phyloP scores from a whole-genome alignment of 1,140 invertebrate species.

The Chironomus tepperi region DNA sequence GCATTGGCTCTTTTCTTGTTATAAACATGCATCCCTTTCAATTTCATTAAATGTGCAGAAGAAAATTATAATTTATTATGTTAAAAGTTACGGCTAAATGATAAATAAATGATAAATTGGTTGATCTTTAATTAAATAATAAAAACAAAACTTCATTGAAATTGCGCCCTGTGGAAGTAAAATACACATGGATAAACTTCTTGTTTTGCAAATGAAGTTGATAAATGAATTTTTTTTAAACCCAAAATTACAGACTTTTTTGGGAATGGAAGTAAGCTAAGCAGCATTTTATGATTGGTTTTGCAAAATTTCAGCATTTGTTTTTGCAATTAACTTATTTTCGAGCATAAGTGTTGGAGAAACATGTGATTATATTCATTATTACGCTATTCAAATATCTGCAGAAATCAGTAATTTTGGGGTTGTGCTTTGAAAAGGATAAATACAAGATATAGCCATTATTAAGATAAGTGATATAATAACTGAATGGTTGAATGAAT shows the following conservation, averaged over 20 bases:
- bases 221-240: neutral
- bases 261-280: neutral
- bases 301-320: neutral
- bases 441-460: too few relatives aligned
- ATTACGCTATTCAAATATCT: neutral
- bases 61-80: conserved; percentile 4
- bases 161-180: conserved; percentile 5
- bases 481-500: too few relatives aligned
- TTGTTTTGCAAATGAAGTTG: neutral
- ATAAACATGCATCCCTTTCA: neutral
- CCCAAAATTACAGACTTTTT: neutral
- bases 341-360: neutral
- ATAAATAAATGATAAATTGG: conserved; percentile 15
- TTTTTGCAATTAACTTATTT: neutral
- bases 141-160: neutral
- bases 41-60: neutral
- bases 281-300: neutral
- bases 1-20: neutral
- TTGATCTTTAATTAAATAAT: conserved; percentile 15
- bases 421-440: too few relatives aligned
- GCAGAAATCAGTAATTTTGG: too few relatives aligned
- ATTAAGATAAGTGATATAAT: too few relatives aligned
- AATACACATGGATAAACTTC: neutral
- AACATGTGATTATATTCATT: neutral
- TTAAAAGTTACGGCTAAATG: neutral